Percentiles rank a stretch among this genome's conserved stretches.
These are phyloP conservation scores for Scelioninae gen. 1 DNA, from an alignment of 2,888 invertebrate genomes.

Conservation along the genomic window DNA sequence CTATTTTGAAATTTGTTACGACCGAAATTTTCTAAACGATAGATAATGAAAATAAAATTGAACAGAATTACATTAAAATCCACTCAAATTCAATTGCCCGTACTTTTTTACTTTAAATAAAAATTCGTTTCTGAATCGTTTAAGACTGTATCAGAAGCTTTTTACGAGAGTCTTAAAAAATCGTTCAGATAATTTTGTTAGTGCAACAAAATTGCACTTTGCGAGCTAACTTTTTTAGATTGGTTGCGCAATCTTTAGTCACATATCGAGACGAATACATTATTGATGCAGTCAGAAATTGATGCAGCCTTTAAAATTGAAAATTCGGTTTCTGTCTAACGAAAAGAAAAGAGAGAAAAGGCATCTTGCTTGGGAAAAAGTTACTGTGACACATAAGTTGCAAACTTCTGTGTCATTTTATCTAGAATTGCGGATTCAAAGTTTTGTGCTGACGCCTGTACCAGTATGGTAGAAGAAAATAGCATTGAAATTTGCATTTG, in stretches of 20 bases:
- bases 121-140: too few relatives aligned
- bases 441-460: slow-evolving; percentile 31
- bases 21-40: background rate
- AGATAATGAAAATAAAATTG: background rate
- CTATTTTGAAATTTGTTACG: background rate
- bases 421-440: slow-evolving; percentile 35
- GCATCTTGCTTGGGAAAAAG: slow-evolving; percentile 10
- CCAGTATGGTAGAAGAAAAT: slow-evolving; percentile 18
- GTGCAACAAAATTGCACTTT: background rate
- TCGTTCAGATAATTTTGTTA: background rate
- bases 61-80: background rate
- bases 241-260: background rate
- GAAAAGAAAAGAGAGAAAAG: slow-evolving; percentile 18
- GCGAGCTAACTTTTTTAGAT: background rate
- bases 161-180: background rate
- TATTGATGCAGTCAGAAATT: slow-evolving; percentile 20
- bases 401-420: slow-evolving; percentile 40
- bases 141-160: background rate
- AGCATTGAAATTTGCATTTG: slow-evolving; percentile 33
- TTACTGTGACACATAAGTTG: slow-evolving; percentile 33
- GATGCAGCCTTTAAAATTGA: slow-evolving; percentile 34
- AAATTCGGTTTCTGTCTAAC: slow-evolving; percentile 10
- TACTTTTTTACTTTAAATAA: background rate
- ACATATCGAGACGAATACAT: slow-evolving; percentile 8
- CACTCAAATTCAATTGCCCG: background rate